phyloP scores from a whole-genome alignment of 2,888 invertebrate species.

The Blastobasis adustella region DNA sequence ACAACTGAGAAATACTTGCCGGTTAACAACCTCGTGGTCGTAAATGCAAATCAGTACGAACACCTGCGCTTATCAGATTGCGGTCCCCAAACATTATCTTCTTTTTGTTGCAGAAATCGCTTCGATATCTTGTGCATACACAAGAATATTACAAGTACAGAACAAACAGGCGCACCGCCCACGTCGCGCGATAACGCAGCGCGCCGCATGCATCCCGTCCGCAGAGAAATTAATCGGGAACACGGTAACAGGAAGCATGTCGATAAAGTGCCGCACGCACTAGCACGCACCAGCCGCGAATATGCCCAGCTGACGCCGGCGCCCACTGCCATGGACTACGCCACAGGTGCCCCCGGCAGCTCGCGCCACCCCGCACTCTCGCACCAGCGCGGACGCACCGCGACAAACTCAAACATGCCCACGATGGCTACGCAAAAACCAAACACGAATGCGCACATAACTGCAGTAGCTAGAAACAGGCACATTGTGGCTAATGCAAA shows the following conservation, averaged over 20 bases:
- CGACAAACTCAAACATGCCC: not conserved
- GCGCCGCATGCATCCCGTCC: slow-evolving; percentile 44
- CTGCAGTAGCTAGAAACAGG: slow-evolving; percentile 25
- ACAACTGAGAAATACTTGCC: too few relatives aligned
- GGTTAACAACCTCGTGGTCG: too few relatives aligned
- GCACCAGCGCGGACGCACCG: not conserved
- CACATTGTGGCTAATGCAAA: slow-evolving; percentile 36
- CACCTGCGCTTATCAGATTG: slow-evolving; percentile 23
- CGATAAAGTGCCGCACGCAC: slow-evolving; percentile 37
- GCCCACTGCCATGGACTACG: slow-evolving; percentile 11
- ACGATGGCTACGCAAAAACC: slow-evolving; percentile 11
- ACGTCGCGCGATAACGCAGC: slow-evolving; percentile 50
- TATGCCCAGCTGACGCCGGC: slow-evolving; percentile 59
- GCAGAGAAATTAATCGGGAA: slow-evolving; percentile 64
- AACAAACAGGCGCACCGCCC: slow-evolving; percentile 58
- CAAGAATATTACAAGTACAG: slow-evolving; percentile 64
- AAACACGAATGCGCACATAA: slow-evolving; percentile 17
- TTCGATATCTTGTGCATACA: slow-evolving; percentile 63
- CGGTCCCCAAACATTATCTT: slow-evolving; percentile 31
- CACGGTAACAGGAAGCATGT: slow-evolving; percentile 60
- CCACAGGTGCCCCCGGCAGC: slow-evolving; percentile 16
- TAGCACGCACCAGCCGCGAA: slow-evolving; percentile 21
- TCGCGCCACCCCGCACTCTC: not conserved
- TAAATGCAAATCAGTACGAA: too few relatives aligned
- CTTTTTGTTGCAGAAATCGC: slow-evolving; percentile 68